Base-by-base conservation (phyloP, 2,797 vertebrate genomes). In the Acanthopagrus latus region DNA sequence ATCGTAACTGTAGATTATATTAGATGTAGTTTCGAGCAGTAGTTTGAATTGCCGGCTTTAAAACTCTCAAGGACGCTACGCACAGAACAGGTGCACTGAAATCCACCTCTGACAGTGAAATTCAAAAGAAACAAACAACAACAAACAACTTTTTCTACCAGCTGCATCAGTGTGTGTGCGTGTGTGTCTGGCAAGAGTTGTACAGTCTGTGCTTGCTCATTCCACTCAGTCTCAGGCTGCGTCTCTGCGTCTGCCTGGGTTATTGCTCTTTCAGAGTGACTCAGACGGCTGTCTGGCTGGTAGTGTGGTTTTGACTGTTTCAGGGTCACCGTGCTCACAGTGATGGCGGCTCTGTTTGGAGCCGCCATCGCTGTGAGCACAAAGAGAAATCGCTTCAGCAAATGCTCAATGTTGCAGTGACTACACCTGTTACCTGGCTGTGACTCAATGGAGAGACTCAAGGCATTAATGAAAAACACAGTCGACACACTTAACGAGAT, bases 281-380 rank as follows among this genome's bases (percentile, higher is more conserved):
- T 93, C 93, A 94, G 89, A 91, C 85, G 13, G 78, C 89, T 89
- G 91, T 93, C 92, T 94, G 91, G 89, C 74, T 89, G 79, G 46
- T 89, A 77, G 85, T 67, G 86, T 65, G 72, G 84, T 88, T 91
- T 80, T 89, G 64, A 91, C 81, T 87, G 86, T 84, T 89, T 91
- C 92, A 92, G 93, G 92, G 92, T 93, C 91, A 82, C 73, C 38
- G 51, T 74, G 82, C 82, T 91, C 76, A 77, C 76, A 80, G 78
- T 83, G 82, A 55, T 41, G 56, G 69, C 25, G 25, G 62, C 68
- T 57, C 52, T 12, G 8, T 5, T 6, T 5, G 9, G 23, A 50
- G 67, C 82, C n/a, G 52, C 64, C 70, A 41, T 71, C 55, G n/a
- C 74, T 50, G 44, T 3, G 33, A 64, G 44, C 46, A 64, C 58